Evolutionary conservation across 2,797 vertebrate genomes (phyloP).

Genomic region (Tauraco hartlaubi): DNA sequence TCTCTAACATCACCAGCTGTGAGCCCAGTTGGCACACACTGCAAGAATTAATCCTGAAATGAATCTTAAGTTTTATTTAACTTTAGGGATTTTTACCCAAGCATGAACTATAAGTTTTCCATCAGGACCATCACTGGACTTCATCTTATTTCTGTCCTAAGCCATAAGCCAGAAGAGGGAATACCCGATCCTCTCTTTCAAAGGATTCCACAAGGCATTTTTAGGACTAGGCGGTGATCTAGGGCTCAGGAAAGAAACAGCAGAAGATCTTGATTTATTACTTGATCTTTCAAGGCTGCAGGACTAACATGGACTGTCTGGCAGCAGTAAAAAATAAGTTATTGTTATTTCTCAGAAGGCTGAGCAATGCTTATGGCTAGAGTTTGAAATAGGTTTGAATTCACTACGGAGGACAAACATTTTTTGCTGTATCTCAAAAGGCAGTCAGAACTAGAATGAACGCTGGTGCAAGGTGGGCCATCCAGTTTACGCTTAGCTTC

Average conservation of each 20-base stretch:
- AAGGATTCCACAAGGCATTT: not conserved
- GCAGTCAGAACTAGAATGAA: not conserved
- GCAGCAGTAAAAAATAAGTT: not conserved
- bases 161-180: not conserved
- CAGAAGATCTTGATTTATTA: not conserved
- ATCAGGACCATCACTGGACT: not conserved
- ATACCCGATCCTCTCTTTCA: not conserved
- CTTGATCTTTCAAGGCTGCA: not conserved
- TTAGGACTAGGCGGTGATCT: not conserved
- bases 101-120: not conserved
- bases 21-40: not conserved
- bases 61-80: not conserved
- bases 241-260: not conserved
- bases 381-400: not conserved
- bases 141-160: not conserved
- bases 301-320: not conserved
- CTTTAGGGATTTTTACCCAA: not conserved
- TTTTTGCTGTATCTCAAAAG: slow-evolving; percentile 10
- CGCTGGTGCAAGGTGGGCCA: not conserved
- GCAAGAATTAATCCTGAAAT: not conserved
- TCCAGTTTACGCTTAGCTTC: not conserved
- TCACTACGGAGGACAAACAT: not conserved
- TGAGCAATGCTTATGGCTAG: not conserved
- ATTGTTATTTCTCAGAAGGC: slow-evolving; percentile 9
- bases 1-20: not conserved